Evolutionary conservation across 2,888 invertebrate genomes (phyloP).

Genomic region (Phorcus lineatus): DNA sequence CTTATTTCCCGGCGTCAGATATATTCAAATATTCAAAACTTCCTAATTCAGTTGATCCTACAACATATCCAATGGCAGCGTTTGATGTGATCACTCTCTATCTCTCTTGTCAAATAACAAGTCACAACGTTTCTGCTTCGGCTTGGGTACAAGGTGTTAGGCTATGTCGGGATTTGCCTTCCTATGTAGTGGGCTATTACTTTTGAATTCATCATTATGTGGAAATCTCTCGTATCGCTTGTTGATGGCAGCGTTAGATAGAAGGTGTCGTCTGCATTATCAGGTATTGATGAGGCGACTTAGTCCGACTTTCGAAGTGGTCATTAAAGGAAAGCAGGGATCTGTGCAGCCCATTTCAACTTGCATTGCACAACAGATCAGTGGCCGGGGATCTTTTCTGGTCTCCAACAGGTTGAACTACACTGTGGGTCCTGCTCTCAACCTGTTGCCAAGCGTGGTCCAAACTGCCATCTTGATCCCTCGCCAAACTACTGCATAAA

Average conservation of each 20-base stretch:
- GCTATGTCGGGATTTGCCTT: not conserved
- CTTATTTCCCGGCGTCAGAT: not conserved
- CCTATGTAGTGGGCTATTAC: slow-evolving; percentile 10
- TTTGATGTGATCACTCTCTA: slow-evolving; percentile 6
- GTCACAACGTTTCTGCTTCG: slow-evolving; percentile 4
- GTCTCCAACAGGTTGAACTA: not conserved
- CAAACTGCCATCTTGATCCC: not conserved
- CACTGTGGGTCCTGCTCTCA: not conserved
- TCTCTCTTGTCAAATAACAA: slow-evolving; percentile 4
- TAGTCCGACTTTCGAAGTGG: not conserved
- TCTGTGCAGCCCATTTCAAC: not conserved
- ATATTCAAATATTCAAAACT: slow-evolving; percentile 20
- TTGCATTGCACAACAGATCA: slow-evolving; percentile 9
- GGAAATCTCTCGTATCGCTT: slow-evolving; percentile 22
- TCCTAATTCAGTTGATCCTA: slow-evolving; percentile 7
- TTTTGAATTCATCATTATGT: slow-evolving; percentile 23
- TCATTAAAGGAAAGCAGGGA: not conserved
- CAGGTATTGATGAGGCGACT: slow-evolving; percentile 22
- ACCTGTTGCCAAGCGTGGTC: not conserved
- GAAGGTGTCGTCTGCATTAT: slow-evolving; percentile 2
- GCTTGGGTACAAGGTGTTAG: not conserved
- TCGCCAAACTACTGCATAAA: slow-evolving; percentile 19
- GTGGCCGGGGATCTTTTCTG: not conserved
- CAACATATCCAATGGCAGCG: not conserved
- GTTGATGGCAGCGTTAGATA: slow-evolving; percentile 15